phyloP scores from a whole-genome alignment of 2,888 invertebrate genomes.

The Agonopterix arenella region DNA sequence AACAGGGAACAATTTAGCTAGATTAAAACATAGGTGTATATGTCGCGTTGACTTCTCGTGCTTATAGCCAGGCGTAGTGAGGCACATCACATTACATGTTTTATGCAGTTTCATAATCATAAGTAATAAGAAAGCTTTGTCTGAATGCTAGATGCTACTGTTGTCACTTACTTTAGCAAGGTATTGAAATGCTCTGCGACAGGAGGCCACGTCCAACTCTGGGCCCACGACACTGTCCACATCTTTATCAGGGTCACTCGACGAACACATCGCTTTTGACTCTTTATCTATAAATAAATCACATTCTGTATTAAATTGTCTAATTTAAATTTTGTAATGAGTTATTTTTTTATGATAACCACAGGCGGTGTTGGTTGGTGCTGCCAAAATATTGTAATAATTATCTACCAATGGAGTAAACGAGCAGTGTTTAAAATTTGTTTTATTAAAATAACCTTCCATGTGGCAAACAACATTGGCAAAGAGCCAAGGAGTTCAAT shows the following conservation, averaged over 20 bases:
- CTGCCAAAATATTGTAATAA: background rate
- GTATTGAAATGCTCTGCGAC: slow-evolving; percentile 82
- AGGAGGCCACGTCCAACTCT: slow-evolving; percentile 83
- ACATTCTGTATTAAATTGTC: background rate
- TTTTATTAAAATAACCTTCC: background rate
- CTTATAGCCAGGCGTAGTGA: too few relatives aligned
- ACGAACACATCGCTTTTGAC: slow-evolving; percentile 55
- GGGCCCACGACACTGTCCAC: slow-evolving; percentile 82
- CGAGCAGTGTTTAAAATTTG: background rate
- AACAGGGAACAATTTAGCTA: too few relatives aligned
- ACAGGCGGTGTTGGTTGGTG: background rate
- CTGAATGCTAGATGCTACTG: background rate
- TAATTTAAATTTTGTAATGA: background rate
- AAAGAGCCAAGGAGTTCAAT: too few relatives aligned
- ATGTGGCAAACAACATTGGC: too few relatives aligned
- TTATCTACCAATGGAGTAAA: background rate
- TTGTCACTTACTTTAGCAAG: slow-evolving; percentile 26
- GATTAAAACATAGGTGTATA: too few relatives aligned
- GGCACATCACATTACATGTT: too few relatives aligned
- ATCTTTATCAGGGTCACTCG: slow-evolving; percentile 89
- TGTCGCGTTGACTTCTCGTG: too few relatives aligned
- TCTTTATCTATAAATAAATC: slow-evolving; percentile 44
- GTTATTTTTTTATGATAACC: too few relatives aligned
- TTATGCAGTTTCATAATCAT: too few relatives aligned
- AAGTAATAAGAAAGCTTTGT: too few relatives aligned